These are phyloP conservation scores for Paramormyrops hopkinsi DNA, from an alignment of 2,797 vertebrate genomes.

Conservation along the genomic window DNA sequence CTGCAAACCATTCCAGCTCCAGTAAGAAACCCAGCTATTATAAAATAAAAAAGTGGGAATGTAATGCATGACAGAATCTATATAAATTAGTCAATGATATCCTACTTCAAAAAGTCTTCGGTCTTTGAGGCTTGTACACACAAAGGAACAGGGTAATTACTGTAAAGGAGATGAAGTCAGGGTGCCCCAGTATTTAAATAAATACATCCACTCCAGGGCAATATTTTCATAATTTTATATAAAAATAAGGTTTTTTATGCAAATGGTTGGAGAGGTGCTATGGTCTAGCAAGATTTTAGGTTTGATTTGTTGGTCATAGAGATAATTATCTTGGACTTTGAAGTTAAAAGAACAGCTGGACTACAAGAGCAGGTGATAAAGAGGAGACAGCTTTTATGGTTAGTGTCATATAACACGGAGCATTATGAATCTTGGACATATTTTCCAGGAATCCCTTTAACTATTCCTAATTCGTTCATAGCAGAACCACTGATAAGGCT, in stretches of 20 bases:
- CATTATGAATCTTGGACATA: not conserved
- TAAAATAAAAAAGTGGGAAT: not conserved
- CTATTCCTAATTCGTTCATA: not conserved
- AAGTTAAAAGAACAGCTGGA: not conserved
- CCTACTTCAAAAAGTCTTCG: not conserved
- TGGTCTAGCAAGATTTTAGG: not conserved
- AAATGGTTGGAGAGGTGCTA: not conserved
- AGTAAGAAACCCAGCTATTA: not conserved
- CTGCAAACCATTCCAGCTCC: not conserved
- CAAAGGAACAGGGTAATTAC: not conserved
- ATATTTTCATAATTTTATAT: not conserved
- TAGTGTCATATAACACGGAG: not conserved
- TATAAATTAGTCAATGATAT: not conserved
- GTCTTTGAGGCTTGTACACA: not conserved
- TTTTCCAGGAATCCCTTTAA: not conserved
- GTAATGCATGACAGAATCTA: not conserved
- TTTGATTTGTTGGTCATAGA: not conserved
- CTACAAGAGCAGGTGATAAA: not conserved
- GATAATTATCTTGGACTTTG: not conserved
- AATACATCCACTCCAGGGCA: not conserved
- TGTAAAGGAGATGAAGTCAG: not conserved
- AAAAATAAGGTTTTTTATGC: not conserved
- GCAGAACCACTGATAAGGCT: not conserved
- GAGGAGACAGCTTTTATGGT: not conserved
- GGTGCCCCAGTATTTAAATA: not conserved